Evolutionary conservation across 2,113 vertebrate species (phyloP), one percentile per base, ranked within the genome.

Genomic region (Siniperca knerii): DNA sequence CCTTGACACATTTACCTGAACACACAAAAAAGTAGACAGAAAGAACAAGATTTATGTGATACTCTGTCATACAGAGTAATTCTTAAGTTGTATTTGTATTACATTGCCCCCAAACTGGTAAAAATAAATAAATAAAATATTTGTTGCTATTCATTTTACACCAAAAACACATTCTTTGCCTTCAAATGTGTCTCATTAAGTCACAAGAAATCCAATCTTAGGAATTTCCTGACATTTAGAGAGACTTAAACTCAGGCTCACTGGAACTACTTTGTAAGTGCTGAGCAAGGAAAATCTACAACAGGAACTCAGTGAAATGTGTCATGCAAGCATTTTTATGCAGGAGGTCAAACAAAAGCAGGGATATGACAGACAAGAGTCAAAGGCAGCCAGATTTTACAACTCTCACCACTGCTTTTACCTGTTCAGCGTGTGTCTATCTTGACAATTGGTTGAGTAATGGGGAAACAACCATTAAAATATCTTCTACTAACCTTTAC

Each of bases 1-100:
- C 81, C 72, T 94, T 92, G 13, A 94, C 72, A 46, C 89, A 93
- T 95, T 96, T 95, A 88, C 86, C 96, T 96, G 70, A 65, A 84
- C 8, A 25, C 1, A 81, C 23, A 64, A 57, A 29, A 33, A 7
- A 48, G 15, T 1, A 60, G 6, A 72, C 10, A 62, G 35, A 44
- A 71, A 60, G 15, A 75, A 68, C 8, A 48, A 12, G 29, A 57
- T 37, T 64, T 25, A 55, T 21, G 25, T 13, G 13, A 46, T 21
- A 7, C 21, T 50, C 13, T 46, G 20, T 55, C 13, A 55, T 13
- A 48, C 5, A 4, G 1, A 13, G 29, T n/a, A 60, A 58, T 9
- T 46, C 12, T 6, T 6, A 37, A 37, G 8, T 25, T 46, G 29
- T 42, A 33, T 61, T 60, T 58, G 15, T 16, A 29, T 71, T 25